A percentile compares a stretch with the other conserved stretches of the same genome.
These are phyloP conservation scores for Petroica traversi DNA, from an alignment of 2,113 vertebrate species.

Conservation along the genomic window DNA sequence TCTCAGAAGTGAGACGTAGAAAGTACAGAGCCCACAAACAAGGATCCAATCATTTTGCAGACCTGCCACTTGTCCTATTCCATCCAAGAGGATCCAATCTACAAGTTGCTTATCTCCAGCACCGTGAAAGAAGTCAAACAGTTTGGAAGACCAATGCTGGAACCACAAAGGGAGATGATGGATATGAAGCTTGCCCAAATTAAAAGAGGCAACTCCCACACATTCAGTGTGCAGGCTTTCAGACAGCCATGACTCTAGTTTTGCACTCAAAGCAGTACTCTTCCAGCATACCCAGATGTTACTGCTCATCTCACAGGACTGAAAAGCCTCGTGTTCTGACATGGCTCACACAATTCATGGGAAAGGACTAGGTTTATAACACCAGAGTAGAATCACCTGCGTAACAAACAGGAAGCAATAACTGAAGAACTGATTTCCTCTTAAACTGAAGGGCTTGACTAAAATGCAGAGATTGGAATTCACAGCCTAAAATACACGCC, in stretches of 20 bases:
- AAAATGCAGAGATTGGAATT: background rate
- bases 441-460: background rate
- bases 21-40: background rate
- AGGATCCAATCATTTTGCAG: background rate
- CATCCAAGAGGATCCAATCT: background rate
- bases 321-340: background rate
- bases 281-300: background rate
- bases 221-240: no score
- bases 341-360: background rate
- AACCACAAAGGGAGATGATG: background rate
- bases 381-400: background rate
- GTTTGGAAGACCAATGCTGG: background rate
- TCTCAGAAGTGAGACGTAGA: background rate
- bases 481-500: background rate
- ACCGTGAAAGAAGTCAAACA: background rate
- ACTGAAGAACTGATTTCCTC: background rate
- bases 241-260: background rate
- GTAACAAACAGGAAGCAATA: background rate
- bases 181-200: background rate
- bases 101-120: background rate
- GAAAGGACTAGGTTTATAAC: background rate
- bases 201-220: background rate
- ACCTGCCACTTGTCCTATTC: background rate
- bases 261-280: background rate
- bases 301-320: background rate